Evolutionary conservation across 2,888 invertebrate species (phyloP).

Genomic region (Muscina levida): DNA sequence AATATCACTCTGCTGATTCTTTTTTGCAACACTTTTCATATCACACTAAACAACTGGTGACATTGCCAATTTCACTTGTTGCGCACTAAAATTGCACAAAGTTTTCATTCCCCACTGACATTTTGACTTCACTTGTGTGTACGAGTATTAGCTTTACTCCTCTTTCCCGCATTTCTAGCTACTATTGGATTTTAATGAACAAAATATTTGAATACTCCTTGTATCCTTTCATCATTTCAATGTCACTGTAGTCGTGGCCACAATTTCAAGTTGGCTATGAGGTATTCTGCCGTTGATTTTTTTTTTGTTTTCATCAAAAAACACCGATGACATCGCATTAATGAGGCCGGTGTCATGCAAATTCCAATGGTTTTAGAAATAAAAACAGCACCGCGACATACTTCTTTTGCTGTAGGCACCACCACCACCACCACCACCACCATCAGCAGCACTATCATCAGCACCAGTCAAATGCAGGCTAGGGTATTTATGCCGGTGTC

Average conservation of each 20-base stretch:
- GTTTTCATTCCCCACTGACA: slow-evolving; percentile 33
- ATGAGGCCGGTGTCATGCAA: slow-evolving; percentile 67
- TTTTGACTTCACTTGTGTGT: neutral
- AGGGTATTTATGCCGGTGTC: too few relatives aligned
- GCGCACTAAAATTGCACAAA: slow-evolving; percentile 23
- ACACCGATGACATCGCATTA: slow-evolving; percentile 64
- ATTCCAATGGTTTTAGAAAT: slow-evolving; percentile 60
- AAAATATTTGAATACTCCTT: too few relatives aligned
- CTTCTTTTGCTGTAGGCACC: too few relatives aligned
- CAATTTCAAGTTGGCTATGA: slow-evolving; percentile 12
- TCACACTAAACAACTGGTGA: slow-evolving; percentile 62
- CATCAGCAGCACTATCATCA: too few relatives aligned
- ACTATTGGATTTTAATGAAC: too few relatives aligned
- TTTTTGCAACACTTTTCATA: slow-evolving; percentile 56
- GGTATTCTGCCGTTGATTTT: slow-evolving; percentile 7
- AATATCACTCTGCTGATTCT: too few relatives aligned
- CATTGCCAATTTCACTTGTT: slow-evolving; percentile 62
- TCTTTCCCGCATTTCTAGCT: too few relatives aligned
- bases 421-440: too few relatives aligned
- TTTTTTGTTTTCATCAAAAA: slow-evolving; percentile 51
- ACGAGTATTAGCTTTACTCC: too few relatives aligned
- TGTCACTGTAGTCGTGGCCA: neutral
- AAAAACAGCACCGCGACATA: neutral
- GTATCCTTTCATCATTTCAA: neutral
- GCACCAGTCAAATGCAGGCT: too few relatives aligned